Evolutionary conservation across 2,888 invertebrate species (phyloP).

Genomic region (Spialia ferax): DNA sequence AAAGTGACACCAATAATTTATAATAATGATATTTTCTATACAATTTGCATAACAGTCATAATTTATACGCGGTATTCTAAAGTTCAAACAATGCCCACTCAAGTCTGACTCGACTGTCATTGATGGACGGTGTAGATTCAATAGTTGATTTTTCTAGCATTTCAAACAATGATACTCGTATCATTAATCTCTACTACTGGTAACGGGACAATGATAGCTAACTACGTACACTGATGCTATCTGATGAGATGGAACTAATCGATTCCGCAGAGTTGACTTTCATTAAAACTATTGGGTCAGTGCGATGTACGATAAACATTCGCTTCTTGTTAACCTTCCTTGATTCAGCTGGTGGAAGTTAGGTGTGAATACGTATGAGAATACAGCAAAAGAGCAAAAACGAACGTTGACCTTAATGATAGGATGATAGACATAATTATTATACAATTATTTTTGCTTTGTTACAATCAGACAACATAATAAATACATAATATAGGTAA

Average conservation of each 20-base stretch:
- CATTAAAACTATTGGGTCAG: slow-evolving; percentile 77
- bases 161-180: slow-evolving; percentile 72
- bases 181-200: slow-evolving; percentile 82
- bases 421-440: too few relatives aligned
- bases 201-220: slow-evolving; percentile 76
- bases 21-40: background rate
- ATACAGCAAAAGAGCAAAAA: background rate
- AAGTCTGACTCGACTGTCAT: slow-evolving; percentile 49
- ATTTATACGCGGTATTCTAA: slow-evolving; percentile 21
- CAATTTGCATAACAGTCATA: slow-evolving; percentile 14
- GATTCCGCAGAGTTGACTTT: slow-evolving; percentile 72
- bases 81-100: slow-evolving; percentile 52
- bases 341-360: slow-evolving; percentile 24
- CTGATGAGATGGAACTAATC: slow-evolving; percentile 75
- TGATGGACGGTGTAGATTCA: slow-evolving; percentile 61
- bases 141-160: slow-evolving; percentile 74
- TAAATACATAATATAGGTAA: too few relatives aligned
- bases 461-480: too few relatives aligned
- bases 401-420: background rate
- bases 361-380: slow-evolving; percentile 10
- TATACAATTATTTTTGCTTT: too few relatives aligned
- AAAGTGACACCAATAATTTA: background rate
- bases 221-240: slow-evolving; percentile 75
- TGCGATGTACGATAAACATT: slow-evolving; percentile 48
- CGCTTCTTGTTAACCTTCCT: slow-evolving; percentile 27